Percentiles rank a stretch among this genome's conserved stretches.
These are phyloP conservation scores for Megalops cyprinoides DNA, from an alignment of 2,797 vertebrate species.

Conservation along the genomic window DNA sequence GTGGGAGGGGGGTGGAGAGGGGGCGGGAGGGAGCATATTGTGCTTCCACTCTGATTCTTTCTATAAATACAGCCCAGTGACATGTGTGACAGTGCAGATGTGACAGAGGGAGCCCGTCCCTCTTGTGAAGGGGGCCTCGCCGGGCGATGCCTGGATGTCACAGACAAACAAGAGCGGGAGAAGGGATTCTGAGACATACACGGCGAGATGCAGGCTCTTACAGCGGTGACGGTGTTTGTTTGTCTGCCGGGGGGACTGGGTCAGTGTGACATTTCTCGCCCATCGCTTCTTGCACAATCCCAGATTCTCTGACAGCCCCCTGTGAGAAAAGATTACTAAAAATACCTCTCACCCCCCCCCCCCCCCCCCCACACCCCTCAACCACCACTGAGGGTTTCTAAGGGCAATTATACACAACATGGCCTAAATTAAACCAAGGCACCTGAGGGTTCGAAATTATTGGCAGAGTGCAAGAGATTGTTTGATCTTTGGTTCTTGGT, in stretches of 20 bases:
- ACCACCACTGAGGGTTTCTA: neutral
- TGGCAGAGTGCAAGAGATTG: neutral
- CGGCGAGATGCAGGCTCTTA: conserved; percentile 14
- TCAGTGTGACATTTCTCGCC: conserved; percentile 60
- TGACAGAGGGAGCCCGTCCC: conserved; percentile 43
- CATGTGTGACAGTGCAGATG: conserved; percentile 50
- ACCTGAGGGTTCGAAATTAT: neutral
- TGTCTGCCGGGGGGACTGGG: conserved; percentile 38
- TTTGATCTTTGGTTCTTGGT: no score
- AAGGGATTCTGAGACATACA: neutral
- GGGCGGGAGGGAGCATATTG: conserved; percentile 63
- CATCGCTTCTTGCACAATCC: conserved; percentile 16
- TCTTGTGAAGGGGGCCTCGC: neutral
- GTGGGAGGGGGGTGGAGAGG: conserved; percentile 57
- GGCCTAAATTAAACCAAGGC: conserved; percentile 17
- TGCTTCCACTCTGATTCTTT: conserved; percentile 67
- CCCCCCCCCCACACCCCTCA: neutral
- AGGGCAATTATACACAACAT: conserved; percentile 17
- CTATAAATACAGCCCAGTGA: conserved; percentile 69
- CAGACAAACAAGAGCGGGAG: neutral
- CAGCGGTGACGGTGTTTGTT: neutral
- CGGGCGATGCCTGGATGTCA: neutral
- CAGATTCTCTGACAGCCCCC: neutral
- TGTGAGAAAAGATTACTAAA: conserved; percentile 19
- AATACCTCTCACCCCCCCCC: neutral